Evolutionary conservation across 2,888 invertebrate species (phyloP), one percentile per base, ranked within the genome.

Genomic region (Anorthoa munda): DNA sequence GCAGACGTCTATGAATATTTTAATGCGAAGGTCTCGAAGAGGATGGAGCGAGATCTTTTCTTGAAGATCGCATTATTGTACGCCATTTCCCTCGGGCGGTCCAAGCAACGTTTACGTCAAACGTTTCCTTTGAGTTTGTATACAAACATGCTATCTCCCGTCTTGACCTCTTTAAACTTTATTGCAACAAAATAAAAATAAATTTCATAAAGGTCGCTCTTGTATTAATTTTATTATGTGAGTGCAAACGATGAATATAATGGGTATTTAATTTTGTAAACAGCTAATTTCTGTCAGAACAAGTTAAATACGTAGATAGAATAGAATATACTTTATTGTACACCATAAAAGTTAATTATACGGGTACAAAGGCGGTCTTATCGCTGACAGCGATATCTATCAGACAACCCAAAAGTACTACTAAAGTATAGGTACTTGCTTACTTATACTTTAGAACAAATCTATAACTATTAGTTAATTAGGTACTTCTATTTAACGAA

Each of bases 1-100:
- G 15, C 15, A 65, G 7, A 39, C 48, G 75, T 87, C 59, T 51
- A 5, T 48, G 80, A 86, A 89, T 89, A 87, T 83, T 86, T 82
- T 74, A 87, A 31, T 72, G 39, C 11, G 39, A 67, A 64, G 17
- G n/a, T 71, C 69, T 81, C 50, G 56, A 63, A 65, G 80, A 74
- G 74, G 83, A 72, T 75, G 73, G 72, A 72, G 71, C 69, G 51
- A 72, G 74, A 79, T 81, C 66, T 86, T 87, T 86, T 84, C 66
- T 73, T 68, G 60, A 65, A 76, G 70, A 81, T 76, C 75, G 72
- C 77, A 81, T 87, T 88, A 84, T 82, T 86, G 77, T 83, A 81
- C 77, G 77, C 67, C 81, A 82, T 84, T 86, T 77, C 78, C 79
- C 81, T 53, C 63, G 69, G 74, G 82, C 69, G 72, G n/a, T 39